phyloP scores from a whole-genome alignment of 2,888 invertebrate genomes.

The Sipunculus nudus region DNA sequence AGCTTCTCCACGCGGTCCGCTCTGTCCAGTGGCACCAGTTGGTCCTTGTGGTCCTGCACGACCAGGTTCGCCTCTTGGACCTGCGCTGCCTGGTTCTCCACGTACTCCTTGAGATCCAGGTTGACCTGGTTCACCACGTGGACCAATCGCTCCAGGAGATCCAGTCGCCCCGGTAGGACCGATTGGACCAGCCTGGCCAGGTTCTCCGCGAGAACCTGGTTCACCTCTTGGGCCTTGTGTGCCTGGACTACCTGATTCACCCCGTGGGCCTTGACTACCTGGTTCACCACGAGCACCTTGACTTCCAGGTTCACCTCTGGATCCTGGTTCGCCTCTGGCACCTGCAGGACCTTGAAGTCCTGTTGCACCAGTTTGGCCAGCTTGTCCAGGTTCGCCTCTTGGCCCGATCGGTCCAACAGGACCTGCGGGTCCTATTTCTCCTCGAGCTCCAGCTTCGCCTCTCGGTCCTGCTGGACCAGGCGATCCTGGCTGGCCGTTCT shows the following conservation, averaged over 20 bases:
- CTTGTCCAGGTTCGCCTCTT: not conserved
- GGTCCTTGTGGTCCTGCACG: conserved; percentile 11
- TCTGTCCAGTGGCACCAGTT: conserved; percentile 18
- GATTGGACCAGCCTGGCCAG: too few relatives aligned
- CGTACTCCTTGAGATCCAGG: conserved; percentile 9
- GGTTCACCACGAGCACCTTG: conserved; percentile 20
- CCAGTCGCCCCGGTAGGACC: conserved; percentile 16
- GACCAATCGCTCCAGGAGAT: conserved; percentile 23
- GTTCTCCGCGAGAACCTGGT: conserved; percentile 21
- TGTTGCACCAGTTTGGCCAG: conserved; percentile 7
- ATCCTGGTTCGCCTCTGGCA: not conserved
- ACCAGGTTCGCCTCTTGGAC: conserved; percentile 10
- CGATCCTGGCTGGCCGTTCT: not conserved
- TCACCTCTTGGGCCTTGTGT: too few relatives aligned
- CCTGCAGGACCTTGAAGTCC: not conserved
- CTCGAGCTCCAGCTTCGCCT: conserved; percentile 16
- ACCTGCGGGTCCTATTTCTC: conserved; percentile 14
- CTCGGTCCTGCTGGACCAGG: conserved; percentile 18
- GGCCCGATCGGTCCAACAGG: conserved; percentile 14
- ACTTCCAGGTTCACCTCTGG: not conserved
- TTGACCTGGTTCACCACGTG: conserved; percentile 19
- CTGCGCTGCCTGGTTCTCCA: conserved; percentile 15
- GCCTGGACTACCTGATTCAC: conserved; percentile 30
- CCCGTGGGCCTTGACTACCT: conserved; percentile 12
- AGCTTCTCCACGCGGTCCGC: conserved; percentile 1